Evolutionary conservation across 2,888 invertebrate genomes (phyloP), one percentile per base, ranked within the genome.

Genomic region (Trichogramma evanescens): DNA sequence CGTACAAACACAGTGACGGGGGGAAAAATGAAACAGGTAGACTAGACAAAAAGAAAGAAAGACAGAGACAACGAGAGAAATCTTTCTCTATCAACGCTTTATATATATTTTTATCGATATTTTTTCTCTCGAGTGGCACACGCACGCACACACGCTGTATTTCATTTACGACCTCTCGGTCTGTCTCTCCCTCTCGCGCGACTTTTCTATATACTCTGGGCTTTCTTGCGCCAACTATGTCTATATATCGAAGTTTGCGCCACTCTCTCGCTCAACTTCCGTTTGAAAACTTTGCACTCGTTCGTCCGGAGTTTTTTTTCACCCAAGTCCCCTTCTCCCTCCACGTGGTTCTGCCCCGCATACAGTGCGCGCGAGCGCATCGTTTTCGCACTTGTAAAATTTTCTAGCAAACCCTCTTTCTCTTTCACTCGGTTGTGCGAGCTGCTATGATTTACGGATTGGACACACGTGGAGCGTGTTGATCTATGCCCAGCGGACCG

Each of bases 341-440:
- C 46, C 46, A 10, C 13, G 10, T 6, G 7, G 38, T 54, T 45
- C 45, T 55, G 13, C 10, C 42, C 26, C 26, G 26, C 26, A 26
- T 26, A 26, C 3, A 26, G 26, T 26, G 26, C 1, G 26, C 26
- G 26, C 41, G 13, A 48, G 45, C 54, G 63, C 54, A 54, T 57
- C 56, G 54, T 57, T 63, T 63, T 63, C 60, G 58, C 58, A 58
- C 61, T 61, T 63, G 46, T 61, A 55, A 63, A 63, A 63, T 58
- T 61, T 50, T 41, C 57, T 51, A 39, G 38, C 52, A 13, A 10
- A 13, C 39, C 51, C 38, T 6, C 10, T 13, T 6, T 48, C 48
- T n/a, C 10, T 7, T 10, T 46, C 46, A 5, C 46, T 5, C 46
- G n/a, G 9, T 3, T 7, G 5, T 48, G 10, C 38, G 6, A n/a